phyloP scores from a whole-genome alignment of 2,888 invertebrate genomes.

The Mamestra brassicae region DNA sequence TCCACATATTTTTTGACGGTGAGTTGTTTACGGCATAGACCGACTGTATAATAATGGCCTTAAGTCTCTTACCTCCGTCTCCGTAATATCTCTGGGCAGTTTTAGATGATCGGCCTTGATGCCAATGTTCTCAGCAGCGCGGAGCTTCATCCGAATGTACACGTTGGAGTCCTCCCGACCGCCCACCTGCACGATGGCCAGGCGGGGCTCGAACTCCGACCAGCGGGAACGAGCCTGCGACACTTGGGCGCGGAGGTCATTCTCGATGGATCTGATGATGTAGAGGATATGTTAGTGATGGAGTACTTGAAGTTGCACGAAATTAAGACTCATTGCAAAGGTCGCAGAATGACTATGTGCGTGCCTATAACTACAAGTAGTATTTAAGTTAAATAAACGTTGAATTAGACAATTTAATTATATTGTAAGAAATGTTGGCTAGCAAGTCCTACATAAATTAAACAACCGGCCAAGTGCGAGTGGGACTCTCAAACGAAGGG shows the following conservation, averaged over 20 bases:
- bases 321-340: not conserved
- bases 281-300: not conserved
- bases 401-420: too few relatives aligned
- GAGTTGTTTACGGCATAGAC: too few relatives aligned
- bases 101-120: slow-evolving; percentile 95
- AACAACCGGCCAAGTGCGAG: too few relatives aligned
- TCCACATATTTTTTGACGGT: too few relatives aligned
- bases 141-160: slow-evolving; percentile 99
- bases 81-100: slow-evolving; percentile 95
- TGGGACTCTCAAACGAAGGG: too few relatives aligned
- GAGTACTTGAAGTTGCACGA: not conserved
- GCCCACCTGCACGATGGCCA: slow-evolving; percentile 99
- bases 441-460: too few relatives aligned
- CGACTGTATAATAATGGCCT: too few relatives aligned
- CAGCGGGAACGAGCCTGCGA: slow-evolving; percentile 88
- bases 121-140: slow-evolving; percentile 97
- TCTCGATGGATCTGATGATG: slow-evolving; percentile 92
- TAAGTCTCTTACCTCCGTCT: slow-evolving; percentile 91
- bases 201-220: slow-evolving; percentile 93
- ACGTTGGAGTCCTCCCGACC: slow-evolving; percentile 99
- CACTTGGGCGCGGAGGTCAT: slow-evolving; percentile 93
- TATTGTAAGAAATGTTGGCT: too few relatives aligned
- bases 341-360: not conserved
- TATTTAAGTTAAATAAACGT: too few relatives aligned
- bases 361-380: not conserved